Conservation (phyloP, 2,888 invertebrate genomes). For the Shargacucullia verbasci region DNA sequence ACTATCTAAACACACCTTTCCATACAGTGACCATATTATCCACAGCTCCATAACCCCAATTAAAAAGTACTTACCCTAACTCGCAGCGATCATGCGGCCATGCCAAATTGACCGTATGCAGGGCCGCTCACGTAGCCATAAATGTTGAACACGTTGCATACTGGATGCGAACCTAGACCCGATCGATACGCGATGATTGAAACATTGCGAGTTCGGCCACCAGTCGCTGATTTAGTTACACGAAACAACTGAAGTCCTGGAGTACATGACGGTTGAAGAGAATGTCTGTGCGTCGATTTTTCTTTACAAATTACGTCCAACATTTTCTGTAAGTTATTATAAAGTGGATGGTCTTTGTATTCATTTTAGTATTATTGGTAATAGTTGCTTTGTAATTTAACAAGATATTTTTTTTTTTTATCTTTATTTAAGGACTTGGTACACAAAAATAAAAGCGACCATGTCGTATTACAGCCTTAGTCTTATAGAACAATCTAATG, state of each 20-base stretch:
- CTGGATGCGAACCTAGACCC: constrained; percentile 42
- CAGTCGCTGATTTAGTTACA: constrained; percentile 34
- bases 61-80: constrained; percentile 31
- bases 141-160: constrained; percentile 46
- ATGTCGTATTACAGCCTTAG: too few species aligned
- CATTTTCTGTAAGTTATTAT: too few species aligned
- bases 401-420: too few species aligned
- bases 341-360: too few species aligned
- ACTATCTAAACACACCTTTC: neutral
- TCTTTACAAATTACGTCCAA: too few species aligned
- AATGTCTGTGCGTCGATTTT: too few species aligned
- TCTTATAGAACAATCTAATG: too few species aligned
- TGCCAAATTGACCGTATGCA: constrained; percentile 26
- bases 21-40: neutral
- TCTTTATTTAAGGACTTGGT: too few species aligned
- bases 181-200: constrained; percentile 54
- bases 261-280: constrained; percentile 1
- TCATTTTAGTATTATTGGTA: too few species aligned
- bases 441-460: too few species aligned
- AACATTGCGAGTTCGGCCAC: constrained; percentile 35
- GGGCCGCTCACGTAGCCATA: constrained; percentile 24
- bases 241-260: constrained; percentile 1
- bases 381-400: too few species aligned
- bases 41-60: constrained; percentile 20
- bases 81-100: constrained; percentile 13